phyloP scores from a whole-genome alignment of 2,888 invertebrate genomes.

The Penaeus monodon region DNA sequence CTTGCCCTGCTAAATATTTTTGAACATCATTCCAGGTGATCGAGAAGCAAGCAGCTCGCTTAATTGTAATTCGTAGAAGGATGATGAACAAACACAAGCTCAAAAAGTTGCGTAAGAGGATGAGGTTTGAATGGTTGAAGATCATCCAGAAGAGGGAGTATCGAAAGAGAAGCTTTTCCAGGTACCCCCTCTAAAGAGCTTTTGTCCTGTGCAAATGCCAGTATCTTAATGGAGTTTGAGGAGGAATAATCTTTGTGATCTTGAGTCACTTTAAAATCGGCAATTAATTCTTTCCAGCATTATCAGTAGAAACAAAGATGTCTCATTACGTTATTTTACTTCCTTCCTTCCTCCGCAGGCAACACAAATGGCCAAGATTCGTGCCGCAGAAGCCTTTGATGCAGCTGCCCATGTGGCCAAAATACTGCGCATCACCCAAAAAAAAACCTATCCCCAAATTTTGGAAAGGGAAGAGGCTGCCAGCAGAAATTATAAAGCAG shows the following conservation, averaged over 20 bases:
- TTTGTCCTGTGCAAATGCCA: neutral
- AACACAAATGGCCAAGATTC: slow-evolving; percentile 78
- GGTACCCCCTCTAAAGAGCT: slow-evolving; percentile 11
- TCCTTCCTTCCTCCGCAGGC: slow-evolving; percentile 74
- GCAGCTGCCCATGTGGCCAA: slow-evolving; percentile 80
- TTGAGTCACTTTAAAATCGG: too few species aligned
- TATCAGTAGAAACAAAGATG: too few species aligned
- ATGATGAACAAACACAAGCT: slow-evolving; percentile 92
- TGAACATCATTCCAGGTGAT: slow-evolving; percentile 22
- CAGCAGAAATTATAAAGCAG: slow-evolving; percentile 67
- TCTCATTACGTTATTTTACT: too few species aligned
- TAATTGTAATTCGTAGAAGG: slow-evolving; percentile 72
- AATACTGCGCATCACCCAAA: slow-evolving; percentile 76
- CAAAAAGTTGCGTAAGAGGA: slow-evolving; percentile 82
- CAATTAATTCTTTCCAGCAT: too few species aligned
- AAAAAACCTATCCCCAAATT: slow-evolving; percentile 72
- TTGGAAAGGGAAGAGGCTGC: slow-evolving; percentile 77
- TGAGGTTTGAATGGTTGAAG: slow-evolving; percentile 83
- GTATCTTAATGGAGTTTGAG: too few species aligned
- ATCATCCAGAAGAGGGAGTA: slow-evolving; percentile 68
- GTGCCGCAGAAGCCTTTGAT: slow-evolving; percentile 81
- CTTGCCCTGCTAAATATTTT: neutral
- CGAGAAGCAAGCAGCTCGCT: slow-evolving; percentile 43
- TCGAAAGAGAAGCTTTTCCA: slow-evolving; percentile 46
- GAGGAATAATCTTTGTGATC: too few species aligned